These are phyloP conservation scores for Oophaga sylvatica DNA, from an alignment of 2,797 vertebrate species.

Conservation along the genomic window DNA sequence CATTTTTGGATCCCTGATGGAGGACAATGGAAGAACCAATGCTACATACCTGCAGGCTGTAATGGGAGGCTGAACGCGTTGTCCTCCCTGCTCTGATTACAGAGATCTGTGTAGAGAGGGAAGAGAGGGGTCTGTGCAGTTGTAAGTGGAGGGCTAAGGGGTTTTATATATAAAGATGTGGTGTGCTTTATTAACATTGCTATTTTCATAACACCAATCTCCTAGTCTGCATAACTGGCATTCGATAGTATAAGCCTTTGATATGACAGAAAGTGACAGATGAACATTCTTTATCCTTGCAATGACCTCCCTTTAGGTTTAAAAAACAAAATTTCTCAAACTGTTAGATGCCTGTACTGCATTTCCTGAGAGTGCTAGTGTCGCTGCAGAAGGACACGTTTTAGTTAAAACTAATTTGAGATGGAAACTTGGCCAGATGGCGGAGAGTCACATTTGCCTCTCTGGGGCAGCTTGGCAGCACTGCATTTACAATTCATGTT, in stretches of 20 bases:
- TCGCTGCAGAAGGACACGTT: constrained; percentile 44
- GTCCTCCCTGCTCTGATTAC: no score
- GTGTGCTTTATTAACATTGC: no score
- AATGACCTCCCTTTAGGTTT: constrained; percentile 55
- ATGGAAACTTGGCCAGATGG: constrained; percentile 52
- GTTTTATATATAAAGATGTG: no score
- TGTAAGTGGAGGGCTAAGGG: no score
- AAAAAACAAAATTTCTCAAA: constrained; percentile 33
- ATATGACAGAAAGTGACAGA: constrained; percentile 54
- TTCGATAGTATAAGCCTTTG: constrained; percentile 39
- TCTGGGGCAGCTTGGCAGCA: constrained; percentile 32
- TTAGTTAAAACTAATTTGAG: constrained; percentile 46
- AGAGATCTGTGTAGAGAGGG: no score
- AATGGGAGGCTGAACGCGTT: no score
- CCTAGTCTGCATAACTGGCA: constrained; percentile 30
- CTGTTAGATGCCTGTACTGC: constrained; percentile 7
- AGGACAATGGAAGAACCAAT: no score
- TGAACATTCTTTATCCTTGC: constrained; percentile 39
- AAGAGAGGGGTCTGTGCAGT: no score
- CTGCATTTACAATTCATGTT: constrained; percentile 7
- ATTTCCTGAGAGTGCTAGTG: constrained; percentile 36
- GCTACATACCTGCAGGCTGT: no score
- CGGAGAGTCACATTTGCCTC: constrained; percentile 34
- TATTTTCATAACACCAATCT: not conserved
- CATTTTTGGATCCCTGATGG: no score